These are phyloP conservation scores for Dromas ardeola DNA, from an alignment of 2,113 vertebrate genomes.

Conservation along the genomic window DNA sequence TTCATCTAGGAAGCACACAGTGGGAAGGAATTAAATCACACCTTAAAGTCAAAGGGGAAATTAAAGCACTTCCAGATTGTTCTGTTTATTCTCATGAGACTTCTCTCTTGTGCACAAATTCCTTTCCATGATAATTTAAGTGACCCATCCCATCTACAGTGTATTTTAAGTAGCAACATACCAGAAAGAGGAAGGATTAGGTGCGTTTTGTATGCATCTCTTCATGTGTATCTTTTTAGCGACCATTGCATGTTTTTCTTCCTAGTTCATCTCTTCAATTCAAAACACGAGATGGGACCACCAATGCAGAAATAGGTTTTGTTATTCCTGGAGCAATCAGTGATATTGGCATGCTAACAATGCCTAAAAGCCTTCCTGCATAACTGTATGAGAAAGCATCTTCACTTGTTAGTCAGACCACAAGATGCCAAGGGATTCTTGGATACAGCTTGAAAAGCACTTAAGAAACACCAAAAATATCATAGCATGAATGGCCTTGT, in stretches of 20 bases:
- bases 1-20: neutral
- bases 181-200: neutral
- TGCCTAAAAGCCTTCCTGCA: neutral
- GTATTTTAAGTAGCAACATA: neutral
- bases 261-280: neutral
- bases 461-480: neutral
- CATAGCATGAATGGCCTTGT: neutral
- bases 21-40: conserved; percentile 17
- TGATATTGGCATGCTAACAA: neutral
- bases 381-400: neutral
- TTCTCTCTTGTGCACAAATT: neutral
- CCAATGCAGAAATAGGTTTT: neutral
- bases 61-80: conserved; percentile 31
- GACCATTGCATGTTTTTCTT: neutral
- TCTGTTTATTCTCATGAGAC: conserved; percentile 27
- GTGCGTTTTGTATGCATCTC: neutral
- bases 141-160: neutral
- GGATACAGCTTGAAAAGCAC: neutral
- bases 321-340: neutral
- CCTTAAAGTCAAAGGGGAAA: conserved; percentile 6
- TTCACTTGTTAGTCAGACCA: neutral
- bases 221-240: neutral
- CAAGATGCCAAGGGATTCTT: neutral
- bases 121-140: neutral
- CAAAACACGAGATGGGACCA: neutral